Base-by-base conservation (phyloP, 2,797 vertebrate genomes). In the Danio choprae region DNA sequence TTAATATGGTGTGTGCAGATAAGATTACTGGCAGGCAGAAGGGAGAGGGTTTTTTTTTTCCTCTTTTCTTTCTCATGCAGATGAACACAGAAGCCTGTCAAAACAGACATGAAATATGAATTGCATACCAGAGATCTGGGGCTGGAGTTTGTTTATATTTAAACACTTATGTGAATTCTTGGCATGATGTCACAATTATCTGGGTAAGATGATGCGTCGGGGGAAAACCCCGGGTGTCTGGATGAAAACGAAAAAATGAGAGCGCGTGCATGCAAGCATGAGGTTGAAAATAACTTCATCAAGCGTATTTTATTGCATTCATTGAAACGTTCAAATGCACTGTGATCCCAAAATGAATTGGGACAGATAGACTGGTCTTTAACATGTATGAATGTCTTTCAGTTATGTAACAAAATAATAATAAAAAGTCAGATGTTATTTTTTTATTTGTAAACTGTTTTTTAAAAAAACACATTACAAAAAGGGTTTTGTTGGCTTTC, bases 61-160 rank as follows among this genome's bases (percentile, higher is more conserved):
- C 65, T 4, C 56, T 80, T 72, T 70, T 38, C 55, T 62, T 50
- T 29, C 44, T 72, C n/a, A 68, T 53, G 59, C 58, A 72, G 67
- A 79, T 69, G 67, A 84, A 56, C 79, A 18, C 64, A 81, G 63
- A 53, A 72, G 50, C 51, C 58, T 69, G 76, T 83, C 40, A 70
- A 64, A 82, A 59, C 16, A 41, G 44, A 43, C n/a, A 82, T 79
- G 59, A 74, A 81, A 60, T 63, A 56, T 44, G 48, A 81, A 83
- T 79, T 62, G 38, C 36, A 67, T 53, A 64, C 72, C 67, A 55
- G 53, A 60, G 46, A 74, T 77, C 53, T 53, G 67, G 53, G 67
- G 9, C 44, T 73, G 68, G 71, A 59, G 63, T 60, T 58, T 74
- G 53, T 69, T 22, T 77, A 79, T 65, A 71, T 70, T 80, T 72